A percentile compares a stretch with the other conserved stretches of the same genome.
phyloP scores from a whole-genome alignment of 2,113 vertebrate genomes.

The Gasterosteus nipponicus region DNA sequence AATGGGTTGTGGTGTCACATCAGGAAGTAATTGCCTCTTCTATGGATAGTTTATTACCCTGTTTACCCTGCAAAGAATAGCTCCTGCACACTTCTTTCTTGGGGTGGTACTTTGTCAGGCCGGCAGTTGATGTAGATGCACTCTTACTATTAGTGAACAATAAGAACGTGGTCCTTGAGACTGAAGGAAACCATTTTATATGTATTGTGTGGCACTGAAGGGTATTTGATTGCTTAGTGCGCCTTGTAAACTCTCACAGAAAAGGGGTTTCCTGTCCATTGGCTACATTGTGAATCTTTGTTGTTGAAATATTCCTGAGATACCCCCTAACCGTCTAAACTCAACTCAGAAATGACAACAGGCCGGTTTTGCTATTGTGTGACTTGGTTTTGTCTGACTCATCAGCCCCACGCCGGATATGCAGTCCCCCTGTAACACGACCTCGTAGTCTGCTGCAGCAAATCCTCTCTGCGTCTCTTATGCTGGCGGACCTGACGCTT shows the following conservation, averaged over 20 bases:
- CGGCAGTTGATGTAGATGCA: conserved; percentile 45
- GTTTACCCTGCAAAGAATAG: conserved; percentile 67
- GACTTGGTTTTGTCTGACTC: conserved; percentile 47
- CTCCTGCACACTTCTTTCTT: conserved; percentile 31
- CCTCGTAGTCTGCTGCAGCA: conserved; percentile 64
- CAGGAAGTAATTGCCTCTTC: conserved; percentile 65
- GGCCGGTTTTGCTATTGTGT: conserved; percentile 44
- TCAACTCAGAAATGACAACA: conserved; percentile 43
- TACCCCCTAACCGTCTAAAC: conserved; percentile 26
- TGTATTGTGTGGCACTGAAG: conserved; percentile 41
- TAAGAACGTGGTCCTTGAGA: conserved; percentile 53
- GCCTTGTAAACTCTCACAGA: conserved; percentile 27
- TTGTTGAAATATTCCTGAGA: conserved; percentile 51
- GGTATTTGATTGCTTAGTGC: conserved; percentile 49
- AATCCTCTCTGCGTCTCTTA: conserved; percentile 59
- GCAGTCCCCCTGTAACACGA: conserved; percentile 44
- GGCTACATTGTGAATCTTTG: conserved; percentile 47
- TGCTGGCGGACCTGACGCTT: conserved; percentile 49
- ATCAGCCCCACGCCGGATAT: conserved; percentile 59
- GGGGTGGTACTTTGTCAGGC: conserved; percentile 41
- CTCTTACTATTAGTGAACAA: conserved; percentile 54
- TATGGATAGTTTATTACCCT: conserved; percentile 68
- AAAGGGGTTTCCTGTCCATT: conserved; percentile 40
- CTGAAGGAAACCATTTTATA: conserved; percentile 42
- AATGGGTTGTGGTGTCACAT: conserved; percentile 61